A percentile compares a stretch with the other conserved stretches of the same genome.
These are phyloP conservation scores for Halichoerus grypus DNA, from an alignment of 2,113 vertebrate species.

Conservation along the genomic window DNA sequence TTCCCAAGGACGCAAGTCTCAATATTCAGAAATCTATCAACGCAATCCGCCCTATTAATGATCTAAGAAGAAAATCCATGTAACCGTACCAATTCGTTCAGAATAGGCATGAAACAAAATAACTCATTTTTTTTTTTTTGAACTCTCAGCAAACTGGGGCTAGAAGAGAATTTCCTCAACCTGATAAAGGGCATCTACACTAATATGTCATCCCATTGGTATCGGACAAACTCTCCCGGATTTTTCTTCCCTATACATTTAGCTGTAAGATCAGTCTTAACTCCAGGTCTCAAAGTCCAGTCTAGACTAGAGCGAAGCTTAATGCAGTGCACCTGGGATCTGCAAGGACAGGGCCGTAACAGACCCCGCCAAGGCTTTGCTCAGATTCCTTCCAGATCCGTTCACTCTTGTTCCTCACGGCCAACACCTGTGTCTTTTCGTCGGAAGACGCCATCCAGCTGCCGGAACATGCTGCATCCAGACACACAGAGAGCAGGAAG, in stretches of 20 bases:
- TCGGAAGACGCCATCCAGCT: not conserved
- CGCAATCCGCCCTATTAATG: not conserved
- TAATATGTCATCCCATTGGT: not conserved
- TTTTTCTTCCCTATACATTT: not conserved
- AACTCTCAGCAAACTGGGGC: not conserved
- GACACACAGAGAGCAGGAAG: not conserved
- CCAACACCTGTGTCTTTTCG: not conserved
- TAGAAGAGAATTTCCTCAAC: not conserved
- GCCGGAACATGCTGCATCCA: accelerated
- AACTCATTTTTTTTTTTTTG: not conserved
- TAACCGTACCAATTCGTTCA: not conserved
- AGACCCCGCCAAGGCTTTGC: not conserved
- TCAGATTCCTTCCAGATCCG: not conserved
- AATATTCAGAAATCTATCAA: not conserved
- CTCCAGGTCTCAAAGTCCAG: not conserved
- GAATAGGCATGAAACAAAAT: not conserved
- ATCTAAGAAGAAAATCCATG: not conserved
- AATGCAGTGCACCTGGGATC: no score
- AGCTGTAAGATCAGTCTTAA: not conserved
- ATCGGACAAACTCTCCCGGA: not conserved
- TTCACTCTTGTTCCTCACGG: not conserved
- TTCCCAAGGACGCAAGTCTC: not conserved
- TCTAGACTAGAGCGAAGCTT: not conserved
- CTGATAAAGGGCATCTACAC: not conserved
- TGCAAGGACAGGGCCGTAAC: not conserved